Evolutionary conservation across 2,113 vertebrate genomes (phyloP).

Genomic region (Chloroceryle aenea): DNA sequence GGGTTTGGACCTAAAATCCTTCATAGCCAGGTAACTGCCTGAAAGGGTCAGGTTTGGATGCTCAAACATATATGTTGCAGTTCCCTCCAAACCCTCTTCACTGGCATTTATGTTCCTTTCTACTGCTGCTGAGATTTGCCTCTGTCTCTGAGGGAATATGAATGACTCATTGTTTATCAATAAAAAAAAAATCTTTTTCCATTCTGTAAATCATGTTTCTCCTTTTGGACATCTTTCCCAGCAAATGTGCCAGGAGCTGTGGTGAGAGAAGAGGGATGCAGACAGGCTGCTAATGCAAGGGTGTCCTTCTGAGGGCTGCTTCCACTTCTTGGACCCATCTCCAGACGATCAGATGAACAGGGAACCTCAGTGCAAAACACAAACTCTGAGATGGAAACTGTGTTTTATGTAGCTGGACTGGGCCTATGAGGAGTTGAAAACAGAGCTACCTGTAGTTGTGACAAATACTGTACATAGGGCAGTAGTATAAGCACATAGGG

Average conservation of each 20-base stretch:
- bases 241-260: neutral
- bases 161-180: constrained; percentile 43
- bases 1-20: neutral
- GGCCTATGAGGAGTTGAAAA: neutral
- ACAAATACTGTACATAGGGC: neutral
- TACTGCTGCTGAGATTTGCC: neutral
- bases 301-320: neutral
- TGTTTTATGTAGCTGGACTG: accelerated
- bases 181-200: neutral
- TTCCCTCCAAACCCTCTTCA: neutral
- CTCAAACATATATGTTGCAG: neutral
- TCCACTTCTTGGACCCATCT: neutral
- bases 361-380: neutral
- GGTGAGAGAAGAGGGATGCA: neutral
- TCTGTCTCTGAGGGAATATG: neutral
- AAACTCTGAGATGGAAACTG: neutral
- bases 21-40: neutral
- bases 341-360: neutral
- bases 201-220: neutral
- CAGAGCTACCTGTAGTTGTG: neutral
- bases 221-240: neutral
- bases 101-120: neutral
- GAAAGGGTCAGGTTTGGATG: neutral
- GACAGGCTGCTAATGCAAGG: neutral
- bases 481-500: neutral